Conservation (phyloP, 1,140 invertebrate genomes). For the Drosophila guanche region DNA sequence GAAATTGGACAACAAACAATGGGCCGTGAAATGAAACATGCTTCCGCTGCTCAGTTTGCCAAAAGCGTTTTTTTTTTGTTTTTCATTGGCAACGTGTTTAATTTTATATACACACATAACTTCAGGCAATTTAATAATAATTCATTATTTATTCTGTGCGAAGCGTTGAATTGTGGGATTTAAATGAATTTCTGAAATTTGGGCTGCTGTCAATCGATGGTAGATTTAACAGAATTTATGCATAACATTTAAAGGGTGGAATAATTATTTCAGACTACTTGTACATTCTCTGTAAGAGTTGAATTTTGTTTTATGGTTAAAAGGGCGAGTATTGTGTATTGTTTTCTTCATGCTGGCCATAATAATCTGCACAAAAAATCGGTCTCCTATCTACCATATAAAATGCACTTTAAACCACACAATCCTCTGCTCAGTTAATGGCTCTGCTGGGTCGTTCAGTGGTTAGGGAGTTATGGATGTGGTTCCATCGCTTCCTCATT, state of each 20-base stretch:
- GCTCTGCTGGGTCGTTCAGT: no score
- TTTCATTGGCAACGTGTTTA: background rate
- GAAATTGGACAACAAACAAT: background rate
- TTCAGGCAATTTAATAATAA: slow-evolving; percentile 7
- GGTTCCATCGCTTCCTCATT: slow-evolving; percentile 4
- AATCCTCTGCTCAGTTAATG: no score
- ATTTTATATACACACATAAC: background rate
- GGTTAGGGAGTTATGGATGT: background rate
- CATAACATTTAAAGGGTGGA: slow-evolving; percentile 5
- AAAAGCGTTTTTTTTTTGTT: no score
- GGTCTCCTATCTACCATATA: no score
- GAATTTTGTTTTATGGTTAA: no score
- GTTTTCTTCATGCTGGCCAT: no score
- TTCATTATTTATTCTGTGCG: slow-evolving; percentile 2
- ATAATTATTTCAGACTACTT: background rate
- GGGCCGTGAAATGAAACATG: background rate
- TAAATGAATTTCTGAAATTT: slow-evolving; percentile 1
- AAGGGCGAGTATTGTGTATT: no score
- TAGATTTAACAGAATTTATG: background rate
- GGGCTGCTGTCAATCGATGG: background rate
- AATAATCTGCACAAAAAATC: no score
- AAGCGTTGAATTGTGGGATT: background rate
- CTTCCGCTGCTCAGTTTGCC: no score
- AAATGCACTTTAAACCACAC: no score
- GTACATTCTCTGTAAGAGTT: no score